Conservation (phyloP, 2,797 vertebrate species). For the Macroramphosus scolopax region DNA sequence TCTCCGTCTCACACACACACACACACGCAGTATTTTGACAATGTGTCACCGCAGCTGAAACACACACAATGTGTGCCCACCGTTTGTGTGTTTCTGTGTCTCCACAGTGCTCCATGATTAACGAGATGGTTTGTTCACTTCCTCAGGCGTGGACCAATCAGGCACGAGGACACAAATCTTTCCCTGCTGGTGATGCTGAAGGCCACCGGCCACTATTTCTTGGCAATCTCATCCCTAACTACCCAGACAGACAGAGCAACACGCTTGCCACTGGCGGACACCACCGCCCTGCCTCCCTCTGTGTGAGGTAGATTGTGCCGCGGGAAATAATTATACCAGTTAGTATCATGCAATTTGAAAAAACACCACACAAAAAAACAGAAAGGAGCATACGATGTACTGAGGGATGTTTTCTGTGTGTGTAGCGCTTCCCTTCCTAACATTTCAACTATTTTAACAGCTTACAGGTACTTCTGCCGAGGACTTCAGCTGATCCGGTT, state of each 20-base stretch:
- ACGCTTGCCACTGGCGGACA: slow-evolving; percentile 60
- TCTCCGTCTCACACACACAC: slow-evolving; percentile 18
- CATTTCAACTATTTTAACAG: too few relatives aligned
- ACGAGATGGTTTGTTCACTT: slow-evolving; percentile 71
- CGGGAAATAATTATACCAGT: slow-evolving; percentile 26
- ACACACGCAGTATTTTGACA: slow-evolving; percentile 39
- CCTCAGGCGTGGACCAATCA: slow-evolving; percentile 67
- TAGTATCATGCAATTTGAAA: slow-evolving; percentile 25
- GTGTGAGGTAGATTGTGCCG: slow-evolving; percentile 26
- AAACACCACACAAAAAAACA: slow-evolving; percentile 10
- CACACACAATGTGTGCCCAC: slow-evolving; percentile 40
- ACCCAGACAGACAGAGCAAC: slow-evolving; percentile 71
- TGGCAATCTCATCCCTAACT: slow-evolving; percentile 75
- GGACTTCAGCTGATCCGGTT: too few relatives aligned
- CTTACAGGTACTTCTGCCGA: too few relatives aligned
- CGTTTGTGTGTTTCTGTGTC: too few relatives aligned
- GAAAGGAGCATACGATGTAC: slow-evolving; percentile 8
- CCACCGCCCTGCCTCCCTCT: slow-evolving; percentile 26
- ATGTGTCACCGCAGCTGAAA: slow-evolving; percentile 45
- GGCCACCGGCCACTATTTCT: slow-evolving; percentile 78
- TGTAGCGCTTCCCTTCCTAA: too few relatives aligned
- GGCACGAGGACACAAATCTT: slow-evolving; percentile 72
- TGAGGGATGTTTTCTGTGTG: slow-evolving; percentile 37
- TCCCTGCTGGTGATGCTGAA: slow-evolving; percentile 68
- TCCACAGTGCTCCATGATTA: slow-evolving; percentile 68